These are phyloP conservation scores for Mus pahari DNA, from an alignment of 2,113 vertebrate genomes.

Conservation along the genomic window DNA sequence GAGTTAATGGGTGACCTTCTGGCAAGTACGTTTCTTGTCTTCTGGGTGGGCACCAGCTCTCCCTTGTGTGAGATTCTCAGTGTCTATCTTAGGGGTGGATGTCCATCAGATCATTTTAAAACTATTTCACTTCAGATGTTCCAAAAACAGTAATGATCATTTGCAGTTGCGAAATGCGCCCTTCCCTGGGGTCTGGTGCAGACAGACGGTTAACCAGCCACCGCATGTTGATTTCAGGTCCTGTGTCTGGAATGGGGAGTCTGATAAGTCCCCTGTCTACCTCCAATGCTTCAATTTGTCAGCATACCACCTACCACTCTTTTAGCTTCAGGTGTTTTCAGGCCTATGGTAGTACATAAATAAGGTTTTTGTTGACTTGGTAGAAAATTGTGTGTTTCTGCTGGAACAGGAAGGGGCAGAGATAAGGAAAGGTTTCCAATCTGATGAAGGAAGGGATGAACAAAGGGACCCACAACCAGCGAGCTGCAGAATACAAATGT, in stretches of 20 bases:
- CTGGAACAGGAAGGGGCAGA: background rate
- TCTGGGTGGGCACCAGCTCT: too few relatives aligned
- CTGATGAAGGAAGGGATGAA: constrained; percentile 25
- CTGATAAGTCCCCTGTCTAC: constrained; percentile 26
- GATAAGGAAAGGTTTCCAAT: constrained; percentile 58
- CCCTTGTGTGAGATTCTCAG: background rate
- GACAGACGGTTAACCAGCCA: background rate
- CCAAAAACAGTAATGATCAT: background rate
- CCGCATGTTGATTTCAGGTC: background rate
- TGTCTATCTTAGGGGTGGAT: background rate
- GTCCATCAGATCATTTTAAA: background rate
- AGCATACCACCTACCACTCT: constrained; percentile 27
- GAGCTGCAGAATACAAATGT: constrained; percentile 15
- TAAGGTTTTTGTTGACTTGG: constrained; percentile 67
- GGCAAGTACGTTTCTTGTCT: background rate
- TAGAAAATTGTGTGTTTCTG: constrained; percentile 49
- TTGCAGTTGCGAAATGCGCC: background rate
- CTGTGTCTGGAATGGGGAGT: background rate
- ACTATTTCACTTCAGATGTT: background rate
- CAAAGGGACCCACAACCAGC: background rate
- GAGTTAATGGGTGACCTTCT: background rate
- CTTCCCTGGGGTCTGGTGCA: background rate
- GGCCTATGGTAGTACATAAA: constrained; percentile 60
- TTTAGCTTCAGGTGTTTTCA: constrained; percentile 45
- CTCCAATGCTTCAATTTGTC: constrained; percentile 57